Evolutionary conservation across 2,888 invertebrate species (phyloP), one percentile per base, ranked within the genome.

Genomic region (Onthophagus sagittarius): DNA sequence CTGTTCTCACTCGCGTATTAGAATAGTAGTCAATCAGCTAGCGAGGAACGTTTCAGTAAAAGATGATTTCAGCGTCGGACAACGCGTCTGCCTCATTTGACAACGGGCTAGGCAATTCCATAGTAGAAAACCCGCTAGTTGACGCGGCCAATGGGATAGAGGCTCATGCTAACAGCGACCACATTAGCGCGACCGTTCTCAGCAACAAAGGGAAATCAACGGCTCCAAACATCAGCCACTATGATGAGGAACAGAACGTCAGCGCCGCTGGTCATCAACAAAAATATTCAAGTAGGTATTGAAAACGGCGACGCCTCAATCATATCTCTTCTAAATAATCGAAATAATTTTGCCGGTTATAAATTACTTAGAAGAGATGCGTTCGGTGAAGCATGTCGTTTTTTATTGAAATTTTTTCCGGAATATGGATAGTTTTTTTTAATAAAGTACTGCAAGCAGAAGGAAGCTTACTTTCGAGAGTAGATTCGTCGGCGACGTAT

Each of bases 81-180:
- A 88, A 88, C 84, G 78, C 84, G 81, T 87, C 88, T 81, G 86
- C 87, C 83, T 86, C 87, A 81, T 86, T 87, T 82, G 87, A 88
- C 84, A 86, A 88, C 82, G 85, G 85, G 80, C 82, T 85, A 82
- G 84, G 83, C 82, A 87, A 88, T 84, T 87, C 88, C 78, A 88
- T 89, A 82, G 82, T 89, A 81, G 88, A 89, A 86, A 89, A 89
- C 82, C 89, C 89, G 79, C 85, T 90, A 81, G 87, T 89, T 80
- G 88, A 88, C 83, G 86, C 86, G 80, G 86, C 85, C 79, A 87
- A 88, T 82, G 87, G 86, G 80, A 80, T 80, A 77, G 88, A 88
- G 78, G 85, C 87, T 73, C 85, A 87, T 78, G 86, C 86, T 73
- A 84, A 87, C 81, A 86, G 85, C 83, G 83, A 85, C 81, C 84